A percentile compares a stretch with the other conserved stretches of the same genome.
These are phyloP conservation scores for Formica exsecta DNA, from an alignment of 1,140 invertebrate genomes.

Conservation along the genomic window DNA sequence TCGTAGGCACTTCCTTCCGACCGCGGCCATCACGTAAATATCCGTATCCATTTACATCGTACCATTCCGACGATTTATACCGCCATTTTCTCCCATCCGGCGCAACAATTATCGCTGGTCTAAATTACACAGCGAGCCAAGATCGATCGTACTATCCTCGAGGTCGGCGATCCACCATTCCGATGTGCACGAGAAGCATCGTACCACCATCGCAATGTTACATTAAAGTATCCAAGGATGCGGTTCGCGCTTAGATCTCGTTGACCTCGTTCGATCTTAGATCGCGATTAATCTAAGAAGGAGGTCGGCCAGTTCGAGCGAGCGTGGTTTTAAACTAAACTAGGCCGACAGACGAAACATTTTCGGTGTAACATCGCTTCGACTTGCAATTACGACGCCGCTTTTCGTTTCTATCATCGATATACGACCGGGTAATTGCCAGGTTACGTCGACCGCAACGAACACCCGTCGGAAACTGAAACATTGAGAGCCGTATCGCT, in stretches of 20 bases:
- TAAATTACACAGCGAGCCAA: conserved; percentile 55
- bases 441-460: conserved; percentile 35
- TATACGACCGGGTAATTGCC: conserved; percentile 48
- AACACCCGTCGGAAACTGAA: conserved; percentile 32
- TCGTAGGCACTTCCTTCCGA: conserved; percentile 31
- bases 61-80: conserved; percentile 58
- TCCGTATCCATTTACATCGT: conserved; percentile 64
- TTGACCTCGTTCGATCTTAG: conserved; percentile 48
- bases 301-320: background rate
- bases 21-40: conserved; percentile 49
- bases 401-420: conserved; percentile 26
- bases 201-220: background rate
- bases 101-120: conserved; percentile 58
- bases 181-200: background rate
- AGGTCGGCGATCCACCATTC: background rate
- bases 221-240: conserved; percentile 38
- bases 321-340: conserved; percentile 38
- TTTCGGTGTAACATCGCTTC: conserved; percentile 7
- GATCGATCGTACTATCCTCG: conserved; percentile 46
- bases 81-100: conserved; percentile 55
- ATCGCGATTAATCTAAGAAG: conserved; percentile 25
- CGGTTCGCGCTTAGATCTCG: conserved; percentile 38
- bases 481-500: conserved; percentile 58
- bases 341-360: conserved; percentile 26
- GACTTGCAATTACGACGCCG: conserved; percentile 39